Percentiles rank a stretch among this genome's conserved stretches.
Evolutionary conservation across 2,888 invertebrate species (phyloP).

Genomic region (Scrobipalpa costella): DNA sequence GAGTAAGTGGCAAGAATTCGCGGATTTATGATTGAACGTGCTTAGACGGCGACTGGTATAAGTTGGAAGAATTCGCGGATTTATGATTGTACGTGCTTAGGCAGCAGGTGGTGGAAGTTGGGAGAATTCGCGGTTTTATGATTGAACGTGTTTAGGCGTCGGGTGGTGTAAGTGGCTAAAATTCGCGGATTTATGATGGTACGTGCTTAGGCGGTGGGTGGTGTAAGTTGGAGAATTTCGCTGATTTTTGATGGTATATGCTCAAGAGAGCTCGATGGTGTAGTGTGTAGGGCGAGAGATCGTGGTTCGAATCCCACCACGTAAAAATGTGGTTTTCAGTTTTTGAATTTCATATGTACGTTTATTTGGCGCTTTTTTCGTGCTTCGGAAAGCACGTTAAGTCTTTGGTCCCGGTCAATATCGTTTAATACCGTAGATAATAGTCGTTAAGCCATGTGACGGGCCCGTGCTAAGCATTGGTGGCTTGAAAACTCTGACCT

Average conservation of each 20-base stretch:
- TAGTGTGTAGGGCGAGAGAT: too few relatives aligned
- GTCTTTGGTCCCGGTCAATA: not conserved
- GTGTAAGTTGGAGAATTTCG: conserved; percentile 33
- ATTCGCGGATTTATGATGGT: conserved; percentile 56
- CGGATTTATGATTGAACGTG: too few relatives aligned
- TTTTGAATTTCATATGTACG: too few relatives aligned
- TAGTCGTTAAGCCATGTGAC: too few relatives aligned
- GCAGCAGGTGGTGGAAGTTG: conserved; percentile 22
- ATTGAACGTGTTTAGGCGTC: too few relatives aligned
- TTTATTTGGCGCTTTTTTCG: too few relatives aligned
- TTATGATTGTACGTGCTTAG: conserved; percentile 54
- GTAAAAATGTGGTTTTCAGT: too few relatives aligned
- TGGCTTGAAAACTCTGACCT: not conserved
- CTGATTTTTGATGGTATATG: conserved; percentile 57
- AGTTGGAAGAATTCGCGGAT: conserved; percentile 49
- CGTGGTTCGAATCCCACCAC: too few relatives aligned
- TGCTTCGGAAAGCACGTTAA: not conserved
- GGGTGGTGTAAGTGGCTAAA: conserved; percentile 33
- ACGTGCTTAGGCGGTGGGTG: conserved; percentile 44
- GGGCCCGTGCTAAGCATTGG: too few relatives aligned
- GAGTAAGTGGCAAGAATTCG: not conserved
- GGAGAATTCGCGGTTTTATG: too few relatives aligned
- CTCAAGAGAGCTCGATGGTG: conserved; percentile 33
- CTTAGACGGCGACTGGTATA: too few relatives aligned
- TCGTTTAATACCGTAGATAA: too few relatives aligned